phyloP scores from a whole-genome alignment of 2,113 vertebrate genomes.

The Sitta europaea region DNA sequence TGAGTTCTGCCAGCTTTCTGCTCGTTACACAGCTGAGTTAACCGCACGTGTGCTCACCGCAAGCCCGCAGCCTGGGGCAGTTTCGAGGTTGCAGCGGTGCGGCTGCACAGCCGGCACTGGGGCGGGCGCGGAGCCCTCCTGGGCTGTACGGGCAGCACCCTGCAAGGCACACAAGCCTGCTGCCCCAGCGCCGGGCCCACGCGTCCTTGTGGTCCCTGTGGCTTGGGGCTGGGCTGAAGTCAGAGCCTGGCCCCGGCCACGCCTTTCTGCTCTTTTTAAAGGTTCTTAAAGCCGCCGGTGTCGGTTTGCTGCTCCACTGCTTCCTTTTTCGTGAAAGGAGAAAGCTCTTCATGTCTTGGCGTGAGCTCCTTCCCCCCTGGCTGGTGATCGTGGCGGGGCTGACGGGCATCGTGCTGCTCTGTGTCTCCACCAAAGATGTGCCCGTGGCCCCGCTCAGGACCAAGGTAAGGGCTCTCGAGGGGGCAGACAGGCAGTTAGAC shows the following conservation, averaged over 20 bases:
- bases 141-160: neutral
- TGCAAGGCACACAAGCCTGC: too few relatives aligned
- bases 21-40: neutral
- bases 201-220: neutral
- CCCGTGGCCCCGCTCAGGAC: neutral
- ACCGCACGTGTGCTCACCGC: slow-evolving; percentile 13
- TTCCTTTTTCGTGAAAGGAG: neutral
- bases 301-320: neutral
- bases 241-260: neutral
- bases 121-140: accelerated
- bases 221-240: slow-evolving; percentile 20
- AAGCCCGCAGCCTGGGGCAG: neutral
- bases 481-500: accelerated
- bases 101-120: neutral
- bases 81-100: neutral
- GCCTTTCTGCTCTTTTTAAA: slow-evolving; percentile 20
- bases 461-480: slow-evolving; percentile 1
- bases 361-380: slow-evolving; percentile 62
- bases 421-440: slow-evolving; percentile 53
- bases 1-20: slow-evolving; percentile 12
- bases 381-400: slow-evolving; percentile 46
- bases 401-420: slow-evolving; percentile 55
- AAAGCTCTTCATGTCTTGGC: slow-evolving; percentile 45
- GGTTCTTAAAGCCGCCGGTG: neutral
- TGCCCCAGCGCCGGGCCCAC: neutral